These are phyloP conservation scores for Periophthalmus magnuspinnatus DNA, from an alignment of 2,797 vertebrate genomes.

Conservation along the genomic window DNA sequence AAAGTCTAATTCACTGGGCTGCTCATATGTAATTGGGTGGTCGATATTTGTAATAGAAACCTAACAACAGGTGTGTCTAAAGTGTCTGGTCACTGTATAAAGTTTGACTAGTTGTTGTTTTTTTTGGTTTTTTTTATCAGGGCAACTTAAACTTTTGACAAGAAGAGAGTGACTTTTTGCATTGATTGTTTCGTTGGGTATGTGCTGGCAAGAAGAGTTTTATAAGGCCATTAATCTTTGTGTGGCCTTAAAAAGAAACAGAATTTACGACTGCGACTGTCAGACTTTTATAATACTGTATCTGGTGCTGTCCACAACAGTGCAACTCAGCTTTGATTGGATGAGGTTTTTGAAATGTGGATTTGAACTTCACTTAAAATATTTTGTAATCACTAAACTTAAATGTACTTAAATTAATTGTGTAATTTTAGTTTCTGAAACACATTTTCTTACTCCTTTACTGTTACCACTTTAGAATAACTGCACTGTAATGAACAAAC, in stretches of 20 bases:
- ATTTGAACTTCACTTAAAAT: background rate
- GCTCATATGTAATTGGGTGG: too few relatives aligned
- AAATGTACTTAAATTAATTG: background rate
- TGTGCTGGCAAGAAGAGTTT: slow-evolving; percentile 28
- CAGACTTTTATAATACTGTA: slow-evolving; percentile 30
- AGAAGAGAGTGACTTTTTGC: slow-evolving; percentile 19
- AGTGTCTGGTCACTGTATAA: background rate
- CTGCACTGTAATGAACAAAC: too few relatives aligned
- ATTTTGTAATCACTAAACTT: background rate
- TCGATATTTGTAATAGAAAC: too few relatives aligned
- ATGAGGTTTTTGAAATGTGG: background rate
- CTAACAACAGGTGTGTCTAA: background rate
- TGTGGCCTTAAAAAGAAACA: slow-evolving; percentile 30
- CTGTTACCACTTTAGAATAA: too few relatives aligned
- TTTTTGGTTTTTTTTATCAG: background rate
- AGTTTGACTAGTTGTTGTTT: background rate
- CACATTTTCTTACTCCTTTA: background rate
- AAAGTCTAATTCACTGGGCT: too few relatives aligned
- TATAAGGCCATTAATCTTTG: slow-evolving; percentile 37
- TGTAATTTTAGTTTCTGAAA: background rate
- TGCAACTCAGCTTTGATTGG: slow-evolving; percentile 12
- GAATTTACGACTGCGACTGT: slow-evolving; percentile 53
- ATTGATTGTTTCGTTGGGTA: slow-evolving; percentile 27
- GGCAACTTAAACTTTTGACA: background rate
- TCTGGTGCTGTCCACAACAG: slow-evolving; percentile 6